A percentile compares a stretch with the other conserved stretches of the same genome.
Evolutionary conservation across 2,113 vertebrate species (phyloP).

Genomic region (Aplodontia rufa): DNA sequence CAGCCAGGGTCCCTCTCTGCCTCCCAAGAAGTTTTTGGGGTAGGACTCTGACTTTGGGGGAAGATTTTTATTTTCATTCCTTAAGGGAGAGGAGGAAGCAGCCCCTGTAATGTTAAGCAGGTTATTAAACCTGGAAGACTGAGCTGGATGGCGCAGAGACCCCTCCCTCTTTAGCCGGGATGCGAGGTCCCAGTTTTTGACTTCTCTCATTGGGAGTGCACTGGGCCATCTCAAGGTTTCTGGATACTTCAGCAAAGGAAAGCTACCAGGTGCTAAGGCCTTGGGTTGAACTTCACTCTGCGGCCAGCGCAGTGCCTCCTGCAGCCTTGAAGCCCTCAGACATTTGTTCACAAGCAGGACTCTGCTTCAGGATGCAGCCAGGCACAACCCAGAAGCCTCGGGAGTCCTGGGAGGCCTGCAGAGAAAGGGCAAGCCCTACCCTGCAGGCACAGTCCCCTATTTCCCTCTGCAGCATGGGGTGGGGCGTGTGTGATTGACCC

Average conservation of each 20-base stretch:
- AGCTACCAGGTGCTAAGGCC: background rate
- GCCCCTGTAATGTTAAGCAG: background rate
- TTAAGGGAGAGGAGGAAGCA: background rate
- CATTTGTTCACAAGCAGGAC: background rate
- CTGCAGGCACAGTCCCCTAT: background rate
- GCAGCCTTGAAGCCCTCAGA: background rate
- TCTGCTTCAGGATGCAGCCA: background rate
- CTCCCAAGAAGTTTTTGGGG: background rate
- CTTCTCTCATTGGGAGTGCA: background rate
- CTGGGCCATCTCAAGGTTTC: background rate
- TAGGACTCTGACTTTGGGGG: background rate
- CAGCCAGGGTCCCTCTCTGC: background rate
- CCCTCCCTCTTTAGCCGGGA: background rate
- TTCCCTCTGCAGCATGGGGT: background rate
- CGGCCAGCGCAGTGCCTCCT: fast-evolving
- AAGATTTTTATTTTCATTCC: slow-evolving; percentile 23
- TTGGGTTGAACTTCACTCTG: background rate
- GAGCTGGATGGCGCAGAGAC: background rate
- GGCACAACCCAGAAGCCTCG: background rate
- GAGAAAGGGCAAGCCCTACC: background rate
- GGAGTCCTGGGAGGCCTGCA: background rate
- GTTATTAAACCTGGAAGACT: background rate
- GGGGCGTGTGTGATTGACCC: background rate
- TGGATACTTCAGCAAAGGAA: background rate
- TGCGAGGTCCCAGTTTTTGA: background rate